These are phyloP conservation scores for Ophonus ardosiacus DNA, from an alignment of 2,888 invertebrate genomes.

Conservation along the genomic window DNA sequence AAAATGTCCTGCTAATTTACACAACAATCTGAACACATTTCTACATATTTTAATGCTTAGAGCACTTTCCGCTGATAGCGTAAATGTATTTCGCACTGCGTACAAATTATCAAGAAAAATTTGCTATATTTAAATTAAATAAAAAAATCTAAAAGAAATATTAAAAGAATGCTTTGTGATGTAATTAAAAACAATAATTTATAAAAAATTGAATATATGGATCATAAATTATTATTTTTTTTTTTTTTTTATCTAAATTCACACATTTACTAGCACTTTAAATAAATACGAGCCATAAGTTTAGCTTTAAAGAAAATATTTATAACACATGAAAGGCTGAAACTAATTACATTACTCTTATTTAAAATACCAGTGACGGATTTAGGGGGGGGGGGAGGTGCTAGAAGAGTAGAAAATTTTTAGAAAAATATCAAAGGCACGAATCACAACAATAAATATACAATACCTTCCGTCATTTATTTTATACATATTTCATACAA, in stretches of 20 bases:
- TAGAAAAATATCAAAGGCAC: no score
- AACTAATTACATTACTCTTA: no score
- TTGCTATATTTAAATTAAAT: not conserved
- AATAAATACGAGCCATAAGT: no score
- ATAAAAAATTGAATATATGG: not conserved
- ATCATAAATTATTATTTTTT: conserved; percentile 19
- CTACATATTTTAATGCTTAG: conserved; percentile 45
- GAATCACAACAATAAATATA: no score
- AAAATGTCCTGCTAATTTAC: conserved; percentile 40
- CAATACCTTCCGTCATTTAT: no score
- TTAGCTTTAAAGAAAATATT: no score
- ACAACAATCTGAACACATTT: conserved; percentile 54
- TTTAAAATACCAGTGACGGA: no score
- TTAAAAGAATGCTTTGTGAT: not conserved
- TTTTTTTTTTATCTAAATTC: not conserved
- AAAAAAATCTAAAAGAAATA: not conserved
- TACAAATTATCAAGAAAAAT: conserved; percentile 32
- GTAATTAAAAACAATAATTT: not conserved
- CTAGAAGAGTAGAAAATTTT: no score
- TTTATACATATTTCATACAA: no score
- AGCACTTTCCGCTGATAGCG: conserved; percentile 33
- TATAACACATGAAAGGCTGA: no score
- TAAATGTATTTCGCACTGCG: conserved; percentile 32
- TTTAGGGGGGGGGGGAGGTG: no score
- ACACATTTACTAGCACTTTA: no score